A percentile compares a stretch with the other conserved stretches of the same genome.
Conservation (phyloP, 2,797 vertebrate genomes). For the Brachyalestes nurse region DNA sequence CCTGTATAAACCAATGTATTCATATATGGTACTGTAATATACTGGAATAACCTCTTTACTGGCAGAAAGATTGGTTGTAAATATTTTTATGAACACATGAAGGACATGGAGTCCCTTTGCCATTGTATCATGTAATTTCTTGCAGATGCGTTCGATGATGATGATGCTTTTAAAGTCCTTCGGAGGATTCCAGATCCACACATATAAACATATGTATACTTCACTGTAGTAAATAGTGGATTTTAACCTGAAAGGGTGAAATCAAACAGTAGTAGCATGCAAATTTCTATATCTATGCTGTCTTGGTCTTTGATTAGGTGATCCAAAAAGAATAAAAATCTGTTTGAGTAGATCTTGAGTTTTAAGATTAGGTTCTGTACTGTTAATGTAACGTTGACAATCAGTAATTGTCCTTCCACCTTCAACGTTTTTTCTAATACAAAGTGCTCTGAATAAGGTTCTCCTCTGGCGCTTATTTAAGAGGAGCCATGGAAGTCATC, state of each 20-base stretch:
- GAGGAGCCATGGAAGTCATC: slow-evolving; percentile 41
- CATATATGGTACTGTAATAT: background rate
- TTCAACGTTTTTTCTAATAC: slow-evolving; percentile 5
- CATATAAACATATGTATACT: background rate
- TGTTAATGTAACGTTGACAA: background rate
- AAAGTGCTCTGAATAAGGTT: slow-evolving; percentile 32
- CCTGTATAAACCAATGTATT: background rate
- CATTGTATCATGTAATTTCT: background rate
- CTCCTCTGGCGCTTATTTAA: slow-evolving; percentile 29
- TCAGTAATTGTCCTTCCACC: slow-evolving; percentile 15
- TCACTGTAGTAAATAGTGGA: background rate
- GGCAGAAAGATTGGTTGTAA: background rate
- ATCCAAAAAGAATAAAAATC: background rate
- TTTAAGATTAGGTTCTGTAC: background rate
- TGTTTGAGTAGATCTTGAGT: background rate
- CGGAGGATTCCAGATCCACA: background rate
- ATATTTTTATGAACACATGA: background rate
- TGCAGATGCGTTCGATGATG: background rate
- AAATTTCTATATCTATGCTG: background rate
- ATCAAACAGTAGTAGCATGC: background rate
- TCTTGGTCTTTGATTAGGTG: background rate
- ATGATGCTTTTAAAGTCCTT: background rate
- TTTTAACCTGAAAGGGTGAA: background rate
- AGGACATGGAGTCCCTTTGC: background rate
- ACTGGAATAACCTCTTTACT: background rate